Conservation (phyloP, 2,113 vertebrate genomes). For the Scomber scombrus region DNA sequence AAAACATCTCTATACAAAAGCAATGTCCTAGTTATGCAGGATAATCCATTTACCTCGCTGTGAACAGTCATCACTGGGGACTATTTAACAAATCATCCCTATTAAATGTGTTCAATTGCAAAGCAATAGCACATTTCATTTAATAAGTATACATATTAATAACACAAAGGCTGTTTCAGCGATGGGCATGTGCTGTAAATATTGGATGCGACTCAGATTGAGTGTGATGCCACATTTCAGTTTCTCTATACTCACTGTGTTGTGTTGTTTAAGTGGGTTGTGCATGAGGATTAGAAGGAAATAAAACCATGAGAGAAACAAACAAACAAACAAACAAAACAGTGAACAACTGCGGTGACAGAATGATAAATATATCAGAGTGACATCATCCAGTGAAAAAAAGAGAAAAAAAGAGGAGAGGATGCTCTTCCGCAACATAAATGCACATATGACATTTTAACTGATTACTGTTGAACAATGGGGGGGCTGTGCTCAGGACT, state of each 20-base stretch:
- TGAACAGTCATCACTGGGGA: no score
- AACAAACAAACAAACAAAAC: background rate
- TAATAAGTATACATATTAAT: no score
- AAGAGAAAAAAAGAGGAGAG: background rate
- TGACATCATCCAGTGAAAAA: background rate
- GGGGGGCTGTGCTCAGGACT: background rate
- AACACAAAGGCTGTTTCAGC: no score
- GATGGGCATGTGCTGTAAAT: background rate
- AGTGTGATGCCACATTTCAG: background rate
- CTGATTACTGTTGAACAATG: background rate
- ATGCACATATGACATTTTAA: background rate
- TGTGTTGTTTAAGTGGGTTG: slow-evolving; percentile 9
- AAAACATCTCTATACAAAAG: no score
- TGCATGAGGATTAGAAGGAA: slow-evolving; percentile 19
- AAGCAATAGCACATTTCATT: no score
- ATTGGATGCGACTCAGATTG: background rate
- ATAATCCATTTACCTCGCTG: background rate
- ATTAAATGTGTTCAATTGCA: no score
- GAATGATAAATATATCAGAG: background rate
- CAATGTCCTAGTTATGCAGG: background rate
- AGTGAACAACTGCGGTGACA: background rate
- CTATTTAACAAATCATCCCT: no score
- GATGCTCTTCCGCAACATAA: background rate
- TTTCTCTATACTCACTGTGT: slow-evolving; percentile 28
- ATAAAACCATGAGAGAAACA: background rate